Evolutionary conservation across 2,113 vertebrate species (phyloP).

Genomic region (Sporophila hypoxantha): DNA sequence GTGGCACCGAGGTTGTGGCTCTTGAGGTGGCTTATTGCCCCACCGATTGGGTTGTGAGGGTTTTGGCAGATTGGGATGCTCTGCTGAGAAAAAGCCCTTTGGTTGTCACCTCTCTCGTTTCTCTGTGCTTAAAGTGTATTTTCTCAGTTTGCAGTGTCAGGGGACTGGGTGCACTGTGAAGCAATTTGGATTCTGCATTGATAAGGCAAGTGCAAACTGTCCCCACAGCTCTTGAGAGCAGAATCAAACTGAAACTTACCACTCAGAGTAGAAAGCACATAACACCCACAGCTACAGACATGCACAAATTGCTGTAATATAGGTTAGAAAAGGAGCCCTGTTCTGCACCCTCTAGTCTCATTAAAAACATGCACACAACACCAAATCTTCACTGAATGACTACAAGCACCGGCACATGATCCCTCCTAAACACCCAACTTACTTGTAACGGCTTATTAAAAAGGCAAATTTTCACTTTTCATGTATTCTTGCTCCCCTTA

Average conservation of each 20-base stretch:
- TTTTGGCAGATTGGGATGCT: neutral
- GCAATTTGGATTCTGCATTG: constrained; percentile 18
- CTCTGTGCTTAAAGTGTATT: neutral
- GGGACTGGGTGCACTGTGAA: neutral
- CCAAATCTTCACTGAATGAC: constrained; percentile 66
- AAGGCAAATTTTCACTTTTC: constrained; percentile 75
- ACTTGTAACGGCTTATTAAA: constrained; percentile 65
- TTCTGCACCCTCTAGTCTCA: constrained; percentile 35
- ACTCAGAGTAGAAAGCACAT: constrained; percentile 67
- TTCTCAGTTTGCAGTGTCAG: constrained; percentile 20
- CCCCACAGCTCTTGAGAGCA: constrained; percentile 14
- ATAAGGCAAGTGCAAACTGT: constrained; percentile 35
- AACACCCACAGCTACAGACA: constrained; percentile 68
- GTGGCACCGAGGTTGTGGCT: accelerated
- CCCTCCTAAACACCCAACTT: constrained; percentile 42
- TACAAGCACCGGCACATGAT: constrained; percentile 30
- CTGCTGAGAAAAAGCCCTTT: neutral
- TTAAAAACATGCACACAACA: neutral
- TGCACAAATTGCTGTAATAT: constrained; percentile 52
- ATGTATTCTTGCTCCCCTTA: constrained; percentile 56
- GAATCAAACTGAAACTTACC: constrained; percentile 75
- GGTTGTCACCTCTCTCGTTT: neutral
- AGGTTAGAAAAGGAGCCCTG: constrained; percentile 20
- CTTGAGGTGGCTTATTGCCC: accelerated
- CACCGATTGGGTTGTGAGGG: accelerated